Evolutionary conservation across 2,113 vertebrate species (phyloP), one percentile per base, ranked within the genome.

Genomic region (Herpailurus yagouaroundi): DNA sequence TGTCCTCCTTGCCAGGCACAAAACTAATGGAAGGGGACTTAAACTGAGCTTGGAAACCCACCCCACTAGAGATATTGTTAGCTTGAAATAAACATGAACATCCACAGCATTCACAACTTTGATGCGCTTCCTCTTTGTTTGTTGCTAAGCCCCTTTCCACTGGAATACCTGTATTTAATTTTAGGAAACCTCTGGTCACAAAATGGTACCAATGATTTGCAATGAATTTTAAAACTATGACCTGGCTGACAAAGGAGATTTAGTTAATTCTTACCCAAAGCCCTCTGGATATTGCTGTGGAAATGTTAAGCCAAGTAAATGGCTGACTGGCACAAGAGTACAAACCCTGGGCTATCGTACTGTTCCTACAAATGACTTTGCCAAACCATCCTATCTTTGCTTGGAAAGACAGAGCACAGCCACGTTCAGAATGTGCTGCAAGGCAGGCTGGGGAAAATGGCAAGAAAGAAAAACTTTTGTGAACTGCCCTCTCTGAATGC

Each of bases 321-420:
- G 45, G 36, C 63, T 45, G 33, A 13, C 71, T 1, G 12, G 71
- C 41, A 55, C 19, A 13, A 16, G 5, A 18, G n/a, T 23, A 0
- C 38, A 79, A n/a, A 38, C 5, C 2, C 60, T 38, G 13, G 1
- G 15, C 18, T 18, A 52, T 69, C 6, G 2, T 1, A 13, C 4
- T n/a, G 48, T 31, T 57, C 25, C 55, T 31, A 11, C 29, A 38
- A 48, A 36, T 64, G 45, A 29, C 50, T 57, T 63, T 31, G 23
- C 57, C 50, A 89, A 80, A 18, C 5, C 81, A 7, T 71, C 5
- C 19, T 25, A 21, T 48, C 23, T 45, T 45, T 66, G 50, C 5
- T 2, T 33, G 57, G 71, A 68, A 83, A 86, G 48, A 50, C 55
- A 50, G 45, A 88, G 57, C 12, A 68, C 27, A 5, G 55, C 68